phyloP scores from a whole-genome alignment of 2,888 invertebrate species.

The Drosophila buzzatii region DNA sequence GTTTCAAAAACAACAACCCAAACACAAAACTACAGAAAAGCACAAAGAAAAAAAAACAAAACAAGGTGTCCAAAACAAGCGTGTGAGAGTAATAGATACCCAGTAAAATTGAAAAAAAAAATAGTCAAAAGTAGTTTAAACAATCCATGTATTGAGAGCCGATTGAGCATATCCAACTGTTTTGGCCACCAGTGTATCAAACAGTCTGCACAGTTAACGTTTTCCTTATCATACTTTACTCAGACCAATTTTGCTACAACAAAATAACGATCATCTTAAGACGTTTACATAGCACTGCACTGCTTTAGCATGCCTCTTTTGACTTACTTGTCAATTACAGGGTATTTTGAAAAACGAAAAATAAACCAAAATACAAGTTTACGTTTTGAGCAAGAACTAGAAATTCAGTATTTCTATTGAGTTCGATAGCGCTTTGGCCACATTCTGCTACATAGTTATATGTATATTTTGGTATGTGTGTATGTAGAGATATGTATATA shows the following conservation, averaged over 20 bases:
- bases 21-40: constrained; percentile 54
- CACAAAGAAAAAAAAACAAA: constrained; percentile 20
- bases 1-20: constrained; percentile 63
- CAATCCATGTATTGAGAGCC: no score
- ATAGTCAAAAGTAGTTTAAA: no score
- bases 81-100: constrained; percentile 19
- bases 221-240: no score
- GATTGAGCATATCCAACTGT: no score
- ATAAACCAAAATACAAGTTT: constrained; percentile 55
- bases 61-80: constrained; percentile 17
- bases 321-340: neutral
- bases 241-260: no score
- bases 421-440: constrained; percentile 56
- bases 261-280: neutral
- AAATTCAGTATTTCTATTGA: constrained; percentile 56
- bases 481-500: constrained; percentile 21
- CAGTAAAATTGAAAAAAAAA: neutral
- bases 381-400: constrained; percentile 30
- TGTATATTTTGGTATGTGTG: constrained; percentile 18
- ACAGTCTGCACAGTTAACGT: no score
- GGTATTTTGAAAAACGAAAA: constrained; percentile 37
- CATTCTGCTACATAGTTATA: constrained; percentile 35
- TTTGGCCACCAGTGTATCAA: no score
- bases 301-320: neutral
- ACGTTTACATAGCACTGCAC: neutral